Evolutionary conservation across 2,888 invertebrate genomes (phyloP).

Genomic region (Gryllus longicercus): DNA sequence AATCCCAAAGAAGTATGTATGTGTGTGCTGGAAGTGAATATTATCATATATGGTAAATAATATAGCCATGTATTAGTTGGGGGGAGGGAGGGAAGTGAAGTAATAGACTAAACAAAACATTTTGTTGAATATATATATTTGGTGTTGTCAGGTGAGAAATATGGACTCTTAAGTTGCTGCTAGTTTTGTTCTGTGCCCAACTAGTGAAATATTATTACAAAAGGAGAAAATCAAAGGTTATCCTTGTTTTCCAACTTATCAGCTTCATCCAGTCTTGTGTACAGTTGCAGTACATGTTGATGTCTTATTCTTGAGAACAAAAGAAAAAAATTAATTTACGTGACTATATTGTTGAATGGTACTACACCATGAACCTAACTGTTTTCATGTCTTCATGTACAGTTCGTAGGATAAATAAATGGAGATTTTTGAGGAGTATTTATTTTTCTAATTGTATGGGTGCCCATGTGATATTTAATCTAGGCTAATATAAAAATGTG

Average conservation of each 20-base stretch:
- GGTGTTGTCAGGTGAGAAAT: slow-evolving; percentile 17
- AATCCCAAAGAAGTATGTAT: slow-evolving; percentile 36
- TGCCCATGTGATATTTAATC: too few relatives aligned
- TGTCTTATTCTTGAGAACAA: slow-evolving; percentile 18
- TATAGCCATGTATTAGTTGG: slow-evolving; percentile 12
- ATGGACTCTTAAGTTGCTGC: neutral
- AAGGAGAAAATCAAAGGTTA: too few relatives aligned
- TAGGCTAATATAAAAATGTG: too few relatives aligned
- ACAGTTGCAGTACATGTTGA: slow-evolving; percentile 18
- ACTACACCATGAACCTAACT: slow-evolving; percentile 21
- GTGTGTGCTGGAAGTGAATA: slow-evolving; percentile 33
- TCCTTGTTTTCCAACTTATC: neutral
- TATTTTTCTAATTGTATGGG: neutral
- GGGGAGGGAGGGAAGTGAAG: neutral
- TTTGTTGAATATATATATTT: slow-evolving; percentile 10
- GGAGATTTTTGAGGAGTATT: slow-evolving; percentile 32
- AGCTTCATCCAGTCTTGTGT: neutral
- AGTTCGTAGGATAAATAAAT: slow-evolving; percentile 36
- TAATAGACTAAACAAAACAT: slow-evolving; percentile 8
- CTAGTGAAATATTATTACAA: too few relatives aligned
- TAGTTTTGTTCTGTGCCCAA: too few relatives aligned
- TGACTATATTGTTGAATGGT: slow-evolving; percentile 20
- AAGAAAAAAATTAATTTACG: slow-evolving; percentile 21
- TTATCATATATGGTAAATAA: slow-evolving; percentile 11
- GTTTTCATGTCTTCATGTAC: slow-evolving; percentile 34